These are phyloP conservation scores for Diadromus collaris DNA, from an alignment of 2,888 invertebrate species.

Conservation along the genomic window DNA sequence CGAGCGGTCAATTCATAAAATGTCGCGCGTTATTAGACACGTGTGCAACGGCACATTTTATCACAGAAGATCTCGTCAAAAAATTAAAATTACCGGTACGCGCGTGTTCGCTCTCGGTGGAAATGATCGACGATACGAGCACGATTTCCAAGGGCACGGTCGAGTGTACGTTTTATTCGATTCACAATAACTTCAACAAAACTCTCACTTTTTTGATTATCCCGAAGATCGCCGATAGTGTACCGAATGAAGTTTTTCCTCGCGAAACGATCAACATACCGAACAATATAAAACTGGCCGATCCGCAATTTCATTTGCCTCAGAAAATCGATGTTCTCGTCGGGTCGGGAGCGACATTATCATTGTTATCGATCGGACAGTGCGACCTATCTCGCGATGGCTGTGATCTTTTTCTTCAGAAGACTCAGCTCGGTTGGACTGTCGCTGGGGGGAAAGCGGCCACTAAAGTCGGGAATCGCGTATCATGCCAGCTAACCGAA, in stretches of 20 bases:
- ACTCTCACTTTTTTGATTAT: conserved; percentile 45
- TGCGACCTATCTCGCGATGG: conserved; percentile 39
- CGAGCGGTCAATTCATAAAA: conserved; percentile 31
- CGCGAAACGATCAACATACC: conserved; percentile 56
- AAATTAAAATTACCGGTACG: conserved; percentile 42
- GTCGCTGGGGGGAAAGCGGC: conserved; percentile 55
- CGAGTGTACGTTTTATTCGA: conserved; percentile 47
- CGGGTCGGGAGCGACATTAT: conserved; percentile 56
- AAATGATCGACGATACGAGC: conserved; percentile 42
- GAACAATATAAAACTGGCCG: conserved; percentile 56
- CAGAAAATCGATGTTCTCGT: conserved; percentile 56
- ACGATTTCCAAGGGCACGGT: conserved; percentile 44
- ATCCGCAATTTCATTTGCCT: conserved; percentile 62
- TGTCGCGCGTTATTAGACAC: conserved; percentile 59
- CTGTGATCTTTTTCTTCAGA: conserved; percentile 51
- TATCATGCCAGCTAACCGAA: conserved; percentile 41
- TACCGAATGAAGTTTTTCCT: conserved; percentile 53
- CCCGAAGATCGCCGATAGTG: conserved; percentile 54
- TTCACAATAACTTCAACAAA: conserved; percentile 36
- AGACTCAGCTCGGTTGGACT: conserved; percentile 60
- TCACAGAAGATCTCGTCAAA: conserved; percentile 47
- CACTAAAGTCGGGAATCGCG: not conserved
- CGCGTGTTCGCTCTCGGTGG: conserved; percentile 47
- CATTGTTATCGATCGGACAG: conserved; percentile 54
- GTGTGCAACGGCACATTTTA: conserved; percentile 58